Percentiles rank a stretch among this genome's conserved stretches.
Conservation (phyloP, 2,888 invertebrate species). For the Coelinius sp. region DNA sequence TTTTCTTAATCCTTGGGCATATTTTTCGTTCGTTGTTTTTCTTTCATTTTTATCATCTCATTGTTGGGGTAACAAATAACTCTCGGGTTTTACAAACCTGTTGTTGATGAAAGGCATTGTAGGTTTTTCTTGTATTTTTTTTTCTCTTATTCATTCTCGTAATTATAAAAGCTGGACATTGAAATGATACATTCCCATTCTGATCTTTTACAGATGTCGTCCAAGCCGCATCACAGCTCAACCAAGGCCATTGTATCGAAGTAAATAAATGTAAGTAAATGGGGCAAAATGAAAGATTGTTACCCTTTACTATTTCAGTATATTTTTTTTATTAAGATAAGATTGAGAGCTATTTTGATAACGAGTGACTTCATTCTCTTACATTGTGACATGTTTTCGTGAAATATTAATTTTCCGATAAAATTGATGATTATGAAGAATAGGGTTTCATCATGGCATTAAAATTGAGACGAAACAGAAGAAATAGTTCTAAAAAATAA, state of each 20-base stretch:
- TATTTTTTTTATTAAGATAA: too few relatives aligned
- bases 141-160: background rate
- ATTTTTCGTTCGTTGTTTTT: background rate
- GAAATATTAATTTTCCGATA: background rate
- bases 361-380: background rate
- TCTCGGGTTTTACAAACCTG: background rate
- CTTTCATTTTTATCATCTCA: background rate
- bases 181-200: slow-evolving; percentile 34
- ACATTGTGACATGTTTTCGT: background rate
- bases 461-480: too few relatives aligned
- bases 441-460: too few relatives aligned
- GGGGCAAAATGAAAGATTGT: background rate
- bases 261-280: slow-evolving; percentile 32
- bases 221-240: slow-evolving; percentile 55
- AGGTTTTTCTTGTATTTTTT: background rate
- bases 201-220: slow-evolving; percentile 66
- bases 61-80: background rate
- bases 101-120: background rate
- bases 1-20: background rate
- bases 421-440: background rate
- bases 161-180: background rate
- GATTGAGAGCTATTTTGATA: too few relatives aligned
- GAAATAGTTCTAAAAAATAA: too few relatives aligned
- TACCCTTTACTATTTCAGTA: too few relatives aligned
- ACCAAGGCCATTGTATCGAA: slow-evolving; percentile 18